These are phyloP conservation scores for Alces alces DNA, from an alignment of 2,113 vertebrate genomes.

Conservation along the genomic window DNA sequence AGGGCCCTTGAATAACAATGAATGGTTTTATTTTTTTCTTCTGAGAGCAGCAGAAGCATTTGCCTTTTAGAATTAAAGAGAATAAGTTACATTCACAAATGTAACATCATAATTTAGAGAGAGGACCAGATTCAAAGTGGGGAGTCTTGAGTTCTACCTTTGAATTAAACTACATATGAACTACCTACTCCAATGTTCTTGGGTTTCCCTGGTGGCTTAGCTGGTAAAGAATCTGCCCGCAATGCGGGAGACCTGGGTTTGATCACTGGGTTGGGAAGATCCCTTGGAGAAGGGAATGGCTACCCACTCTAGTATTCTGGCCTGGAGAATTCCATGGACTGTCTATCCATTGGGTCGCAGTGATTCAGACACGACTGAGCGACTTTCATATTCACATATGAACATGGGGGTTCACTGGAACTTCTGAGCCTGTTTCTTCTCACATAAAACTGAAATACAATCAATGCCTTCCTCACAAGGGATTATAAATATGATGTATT, in stretches of 20 bases:
- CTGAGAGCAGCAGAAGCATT: not conserved
- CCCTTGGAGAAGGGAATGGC: not conserved
- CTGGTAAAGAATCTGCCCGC: not conserved
- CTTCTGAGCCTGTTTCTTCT: not conserved
- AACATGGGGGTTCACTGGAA: not conserved
- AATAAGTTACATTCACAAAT: not conserved
- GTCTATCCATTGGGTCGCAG: not conserved
- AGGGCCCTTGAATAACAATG: not conserved
- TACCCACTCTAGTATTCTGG: not conserved
- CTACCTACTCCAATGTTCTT: not conserved
- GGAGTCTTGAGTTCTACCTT: not conserved
- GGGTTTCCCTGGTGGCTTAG: not conserved
- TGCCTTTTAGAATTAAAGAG: not conserved
- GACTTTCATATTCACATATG: not conserved
- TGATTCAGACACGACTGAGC: not conserved
- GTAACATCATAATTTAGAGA: not conserved
- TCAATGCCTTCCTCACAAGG: not conserved
- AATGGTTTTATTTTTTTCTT: not conserved
- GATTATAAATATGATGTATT: not conserved
- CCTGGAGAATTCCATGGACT: not conserved
- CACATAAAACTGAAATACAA: not conserved
- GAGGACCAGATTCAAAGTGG: not conserved
- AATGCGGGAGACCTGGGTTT: not conserved
- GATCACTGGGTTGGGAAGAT: not conserved
- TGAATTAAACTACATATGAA: not conserved